Evolutionary conservation across 2,113 vertebrate species (phyloP).

Genomic region (Misgurnus anguillicaudatus): DNA sequence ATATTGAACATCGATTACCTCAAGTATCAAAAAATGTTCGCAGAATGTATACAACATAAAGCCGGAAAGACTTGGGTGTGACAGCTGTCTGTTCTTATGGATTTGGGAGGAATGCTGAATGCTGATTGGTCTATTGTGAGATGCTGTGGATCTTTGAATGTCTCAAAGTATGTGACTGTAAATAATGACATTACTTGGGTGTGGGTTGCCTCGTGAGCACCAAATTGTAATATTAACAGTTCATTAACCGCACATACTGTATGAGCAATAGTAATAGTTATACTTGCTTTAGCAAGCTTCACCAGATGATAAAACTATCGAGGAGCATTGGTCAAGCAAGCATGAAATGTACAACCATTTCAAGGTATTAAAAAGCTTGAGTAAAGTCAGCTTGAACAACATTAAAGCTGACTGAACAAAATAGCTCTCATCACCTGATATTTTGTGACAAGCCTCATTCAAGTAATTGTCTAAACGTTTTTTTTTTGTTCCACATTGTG

Average conservation of each 20-base stretch:
- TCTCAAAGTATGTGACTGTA: neutral
- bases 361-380: too few relatives aligned
- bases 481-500: neutral
- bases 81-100: constrained; percentile 1
- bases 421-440: neutral
- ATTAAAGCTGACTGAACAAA: constrained; percentile 6
- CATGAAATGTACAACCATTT: constrained; percentile 6
- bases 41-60: constrained; percentile 25
- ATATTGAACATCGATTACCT: constrained; percentile 12
- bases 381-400: neutral
- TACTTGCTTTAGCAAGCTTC: neutral
- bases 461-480: neutral
- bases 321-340: neutral
- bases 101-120: constrained; percentile 3
- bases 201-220: too few relatives aligned
- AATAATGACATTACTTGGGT: neutral
- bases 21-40: constrained; percentile 11
- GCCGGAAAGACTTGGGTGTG: neutral
- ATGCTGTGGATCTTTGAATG: neutral
- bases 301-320: too few relatives aligned
- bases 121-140: neutral
- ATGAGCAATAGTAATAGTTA: neutral
- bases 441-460: neutral
- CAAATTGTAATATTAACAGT: too few relatives aligned
- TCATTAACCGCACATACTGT: too few relatives aligned